A percentile compares a stretch with the other conserved stretches of the same genome.
phyloP scores from a whole-genome alignment of 2,888 invertebrate genomes.

The Nephrotoma appendiculata region DNA sequence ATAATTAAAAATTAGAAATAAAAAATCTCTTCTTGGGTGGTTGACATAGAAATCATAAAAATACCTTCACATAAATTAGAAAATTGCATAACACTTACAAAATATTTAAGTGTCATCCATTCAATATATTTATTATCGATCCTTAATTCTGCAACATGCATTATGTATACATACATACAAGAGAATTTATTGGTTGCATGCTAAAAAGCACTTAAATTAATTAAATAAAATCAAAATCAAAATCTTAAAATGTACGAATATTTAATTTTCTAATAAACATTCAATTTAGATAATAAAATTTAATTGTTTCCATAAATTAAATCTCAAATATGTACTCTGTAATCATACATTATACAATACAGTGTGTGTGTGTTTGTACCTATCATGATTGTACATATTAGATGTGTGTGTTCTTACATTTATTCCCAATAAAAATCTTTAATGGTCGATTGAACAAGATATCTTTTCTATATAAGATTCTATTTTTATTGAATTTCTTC shows the following conservation, averaged over 20 bases:
- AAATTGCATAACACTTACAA: background rate
- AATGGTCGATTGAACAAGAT: background rate
- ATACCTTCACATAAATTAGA: too few species aligned
- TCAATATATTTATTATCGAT: background rate
- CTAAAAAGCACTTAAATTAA: background rate
- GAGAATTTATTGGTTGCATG: background rate
- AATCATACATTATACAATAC: too few species aligned
- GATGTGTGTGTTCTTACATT: background rate
- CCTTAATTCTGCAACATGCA: background rate
- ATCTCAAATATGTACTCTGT: background rate
- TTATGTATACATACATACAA: background rate
- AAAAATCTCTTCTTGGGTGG: too few species aligned
- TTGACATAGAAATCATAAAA: too few species aligned
- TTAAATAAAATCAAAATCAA: background rate
- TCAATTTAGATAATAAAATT: background rate
- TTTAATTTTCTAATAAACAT: background rate
- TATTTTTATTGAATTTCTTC: background rate
- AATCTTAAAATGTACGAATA: background rate
- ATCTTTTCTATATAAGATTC: background rate
- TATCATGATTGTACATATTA: background rate
- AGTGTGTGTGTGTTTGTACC: background rate
- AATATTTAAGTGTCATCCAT: background rate
- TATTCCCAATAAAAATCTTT: background rate
- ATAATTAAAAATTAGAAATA: too few species aligned
- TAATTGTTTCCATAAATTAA: background rate